Conservation (phyloP, 2,113 vertebrate genomes). For the Lethenteron reissneri region DNA sequence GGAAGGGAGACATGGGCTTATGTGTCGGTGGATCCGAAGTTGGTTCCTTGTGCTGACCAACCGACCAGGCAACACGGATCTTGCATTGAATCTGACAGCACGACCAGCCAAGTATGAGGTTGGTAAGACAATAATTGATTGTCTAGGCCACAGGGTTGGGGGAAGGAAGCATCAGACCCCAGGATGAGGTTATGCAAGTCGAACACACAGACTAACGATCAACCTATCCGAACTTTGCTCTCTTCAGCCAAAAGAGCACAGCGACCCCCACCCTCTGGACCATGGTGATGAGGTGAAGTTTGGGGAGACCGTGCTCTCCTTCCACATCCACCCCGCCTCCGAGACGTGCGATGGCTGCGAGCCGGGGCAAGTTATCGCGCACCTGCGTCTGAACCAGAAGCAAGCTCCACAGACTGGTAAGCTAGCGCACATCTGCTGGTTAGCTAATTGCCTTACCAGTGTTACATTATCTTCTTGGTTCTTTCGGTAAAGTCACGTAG, state of each 20-base stretch:
- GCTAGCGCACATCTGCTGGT: constrained; percentile 11
- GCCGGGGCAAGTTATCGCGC: constrained; percentile 83
- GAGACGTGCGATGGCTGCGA: constrained; percentile 93
- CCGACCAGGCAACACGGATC: no score
- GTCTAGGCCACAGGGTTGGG: no score
- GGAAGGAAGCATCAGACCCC: no score
- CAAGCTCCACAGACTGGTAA: constrained; percentile 36
- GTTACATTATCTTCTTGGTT: not conserved
- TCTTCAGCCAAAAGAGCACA: constrained; percentile 56
- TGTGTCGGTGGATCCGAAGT: no score
- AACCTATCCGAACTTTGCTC: not conserved
- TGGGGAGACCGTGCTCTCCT: constrained; percentile 81
- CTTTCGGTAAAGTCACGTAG: not conserved
- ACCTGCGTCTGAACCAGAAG: constrained; percentile 56
- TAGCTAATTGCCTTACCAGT: not conserved
- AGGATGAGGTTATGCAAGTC: no score
- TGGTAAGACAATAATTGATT: no score
- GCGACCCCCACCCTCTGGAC: constrained; percentile 51
- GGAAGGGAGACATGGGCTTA: no score
- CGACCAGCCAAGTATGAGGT: no score
- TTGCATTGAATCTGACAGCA: no score
- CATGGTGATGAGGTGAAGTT: constrained; percentile 94
- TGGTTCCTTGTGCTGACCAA: no score
- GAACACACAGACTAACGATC: no score
- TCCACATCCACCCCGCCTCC: constrained; percentile 77